A percentile compares a stretch with the other conserved stretches of the same genome.
phyloP scores from a whole-genome alignment of 1,140 invertebrate species.

The Cepaea nemoralis region DNA sequence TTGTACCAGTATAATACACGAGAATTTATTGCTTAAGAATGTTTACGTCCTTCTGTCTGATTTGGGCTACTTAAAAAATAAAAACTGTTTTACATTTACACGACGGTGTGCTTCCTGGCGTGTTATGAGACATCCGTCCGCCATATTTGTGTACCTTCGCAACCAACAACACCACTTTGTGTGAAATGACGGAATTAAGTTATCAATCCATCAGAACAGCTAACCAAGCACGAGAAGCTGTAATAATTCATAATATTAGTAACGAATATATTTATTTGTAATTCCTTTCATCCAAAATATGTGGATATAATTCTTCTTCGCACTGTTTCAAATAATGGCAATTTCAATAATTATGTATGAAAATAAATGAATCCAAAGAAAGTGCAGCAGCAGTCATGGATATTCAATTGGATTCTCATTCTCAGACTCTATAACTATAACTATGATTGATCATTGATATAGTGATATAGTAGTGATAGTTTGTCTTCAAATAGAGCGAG shows the following conservation, averaged over 20 bases:
- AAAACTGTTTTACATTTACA: neutral
- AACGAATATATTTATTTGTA: neutral
- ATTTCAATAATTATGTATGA: too few species aligned
- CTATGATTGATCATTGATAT: neutral
- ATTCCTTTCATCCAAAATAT: neutral
- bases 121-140: neutral
- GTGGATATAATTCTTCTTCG: neutral
- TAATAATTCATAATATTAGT: slow-evolving; percentile 43
- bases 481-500: too few species aligned
- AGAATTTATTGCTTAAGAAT: too few species aligned
- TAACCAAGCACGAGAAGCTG: slow-evolving; percentile 69
- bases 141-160: slow-evolving; percentile 38
- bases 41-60: too few species aligned
- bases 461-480: too few species aligned
- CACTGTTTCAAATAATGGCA: neutral
- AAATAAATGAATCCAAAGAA: too few species aligned
- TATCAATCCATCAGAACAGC: slow-evolving; percentile 67
- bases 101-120: neutral
- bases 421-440: neutral
- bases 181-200: slow-evolving; percentile 63
- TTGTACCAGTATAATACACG: too few species aligned
- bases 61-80: too few species aligned
- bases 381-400: too few species aligned
- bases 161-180: slow-evolving; percentile 41
- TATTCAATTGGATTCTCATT: neutral